phyloP scores from a whole-genome alignment of 2,888 invertebrate genomes.

The Cephonodes hylas region DNA sequence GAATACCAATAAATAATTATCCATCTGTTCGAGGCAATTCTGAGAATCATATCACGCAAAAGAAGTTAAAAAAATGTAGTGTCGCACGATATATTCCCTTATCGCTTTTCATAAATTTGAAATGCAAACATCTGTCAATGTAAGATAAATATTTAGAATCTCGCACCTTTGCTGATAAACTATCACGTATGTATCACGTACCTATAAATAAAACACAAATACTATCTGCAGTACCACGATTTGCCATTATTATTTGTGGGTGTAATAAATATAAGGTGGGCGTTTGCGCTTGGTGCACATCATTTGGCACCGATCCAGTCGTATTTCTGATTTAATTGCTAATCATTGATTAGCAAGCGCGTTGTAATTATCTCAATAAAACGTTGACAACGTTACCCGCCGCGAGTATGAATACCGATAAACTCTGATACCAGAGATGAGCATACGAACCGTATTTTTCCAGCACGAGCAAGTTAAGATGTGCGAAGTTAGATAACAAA shows the following conservation, averaged over 20 bases:
- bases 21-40: neutral
- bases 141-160: neutral
- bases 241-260: slow-evolving; percentile 3
- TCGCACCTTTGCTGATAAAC: neutral
- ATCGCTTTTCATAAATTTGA: neutral
- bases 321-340: slow-evolving; percentile 18
- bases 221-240: neutral
- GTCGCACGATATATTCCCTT: neutral
- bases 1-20: neutral
- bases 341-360: neutral
- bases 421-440: neutral
- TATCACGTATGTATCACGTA: neutral
- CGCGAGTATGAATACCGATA: neutral
- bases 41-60: neutral
- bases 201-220: neutral
- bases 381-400: neutral
- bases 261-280: slow-evolving; percentile 13
- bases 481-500: slow-evolving; percentile 23
- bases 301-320: slow-evolving; percentile 30
- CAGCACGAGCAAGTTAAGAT: neutral
- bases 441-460: neutral
- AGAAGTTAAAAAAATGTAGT: neutral
- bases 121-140: neutral
- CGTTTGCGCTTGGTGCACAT: slow-evolving; percentile 22
- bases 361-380: neutral